Evolutionary conservation across 2,797 vertebrate species (phyloP).

Genomic region (Microchirus variegatus): DNA sequence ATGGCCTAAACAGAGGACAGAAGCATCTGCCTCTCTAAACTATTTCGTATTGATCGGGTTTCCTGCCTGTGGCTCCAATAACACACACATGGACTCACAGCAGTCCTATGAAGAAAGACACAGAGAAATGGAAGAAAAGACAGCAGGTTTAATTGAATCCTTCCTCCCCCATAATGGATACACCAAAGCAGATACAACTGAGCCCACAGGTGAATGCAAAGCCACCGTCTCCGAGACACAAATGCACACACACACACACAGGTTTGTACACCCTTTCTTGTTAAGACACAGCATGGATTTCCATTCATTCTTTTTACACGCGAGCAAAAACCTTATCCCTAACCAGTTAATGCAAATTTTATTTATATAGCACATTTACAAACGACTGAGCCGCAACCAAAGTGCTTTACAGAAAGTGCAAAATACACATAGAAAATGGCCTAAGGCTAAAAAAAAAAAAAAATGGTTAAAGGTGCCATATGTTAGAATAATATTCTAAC

Average conservation of each 20-base stretch:
- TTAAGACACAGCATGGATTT: too few species aligned
- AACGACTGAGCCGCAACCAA: too few species aligned
- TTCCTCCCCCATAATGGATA: constrained; percentile 20
- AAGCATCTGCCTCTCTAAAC: constrained; percentile 48
- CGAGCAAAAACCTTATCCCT: too few species aligned
- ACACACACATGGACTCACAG: constrained; percentile 29
- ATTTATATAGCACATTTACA: too few species aligned
- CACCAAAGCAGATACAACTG: constrained; percentile 13
- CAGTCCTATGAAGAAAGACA: constrained; percentile 14
- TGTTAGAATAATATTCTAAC: too few species aligned
- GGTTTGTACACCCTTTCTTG: too few species aligned
- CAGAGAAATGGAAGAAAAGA: constrained; percentile 1
- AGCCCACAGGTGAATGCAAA: constrained; percentile 32
- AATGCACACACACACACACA: not conserved
- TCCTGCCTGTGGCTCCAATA: constrained; percentile 40
- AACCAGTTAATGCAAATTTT: too few species aligned
- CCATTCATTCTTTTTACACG: too few species aligned
- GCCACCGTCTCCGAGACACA: not conserved
- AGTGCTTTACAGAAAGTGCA: too few species aligned
- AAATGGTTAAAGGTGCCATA: too few species aligned
- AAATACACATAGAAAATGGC: too few species aligned
- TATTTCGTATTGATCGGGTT: constrained; percentile 66
- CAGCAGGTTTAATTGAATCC: constrained; percentile 53
- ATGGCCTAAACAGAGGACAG: constrained; percentile 33
- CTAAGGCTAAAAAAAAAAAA: too few species aligned